Evolutionary conservation across 2,888 invertebrate species (phyloP).

Genomic region (Caenorhabditis wallacei): DNA sequence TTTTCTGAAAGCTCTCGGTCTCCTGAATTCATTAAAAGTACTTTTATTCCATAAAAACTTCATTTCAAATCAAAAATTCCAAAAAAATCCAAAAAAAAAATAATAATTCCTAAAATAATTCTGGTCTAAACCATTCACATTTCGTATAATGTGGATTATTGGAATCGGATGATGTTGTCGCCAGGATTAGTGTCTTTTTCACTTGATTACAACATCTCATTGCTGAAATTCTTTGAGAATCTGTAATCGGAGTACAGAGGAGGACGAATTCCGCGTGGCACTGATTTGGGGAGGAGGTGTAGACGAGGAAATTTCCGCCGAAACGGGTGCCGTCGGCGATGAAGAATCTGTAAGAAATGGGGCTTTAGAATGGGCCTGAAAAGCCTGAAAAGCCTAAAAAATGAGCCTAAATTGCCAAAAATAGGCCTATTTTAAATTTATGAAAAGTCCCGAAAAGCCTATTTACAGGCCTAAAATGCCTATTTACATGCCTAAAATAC

Average conservation of each 20-base stretch:
- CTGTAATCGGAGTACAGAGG: constrained; percentile 41
- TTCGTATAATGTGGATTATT: constrained; percentile 54
- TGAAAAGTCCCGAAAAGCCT: too few relatives aligned
- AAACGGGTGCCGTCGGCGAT: constrained; percentile 55
- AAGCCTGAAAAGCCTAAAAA: neutral
- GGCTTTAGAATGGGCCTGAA: neutral
- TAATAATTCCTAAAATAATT: constrained; percentile 13
- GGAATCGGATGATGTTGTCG: constrained; percentile 38
- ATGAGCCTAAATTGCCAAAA: neutral
- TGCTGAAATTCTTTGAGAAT: constrained; percentile 35
- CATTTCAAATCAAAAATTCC: too few relatives aligned
- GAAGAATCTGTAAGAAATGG: constrained; percentile 39
- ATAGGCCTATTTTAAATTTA: too few relatives aligned
- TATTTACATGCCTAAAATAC: too few relatives aligned
- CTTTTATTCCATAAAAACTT: neutral
- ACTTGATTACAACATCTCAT: constrained; percentile 64
- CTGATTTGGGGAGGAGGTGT: constrained; percentile 46
- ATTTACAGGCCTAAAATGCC: too few relatives aligned
- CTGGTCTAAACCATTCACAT: constrained; percentile 63
- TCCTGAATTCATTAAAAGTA: neutral
- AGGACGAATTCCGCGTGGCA: constrained; percentile 63
- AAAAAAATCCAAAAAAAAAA: too few relatives aligned
- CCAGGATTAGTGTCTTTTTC: constrained; percentile 55
- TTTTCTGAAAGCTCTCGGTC: neutral
- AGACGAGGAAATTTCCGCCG: constrained; percentile 61